phyloP scores from a whole-genome alignment of 2,113 vertebrate genomes.

The Vombatus ursinus region DNA sequence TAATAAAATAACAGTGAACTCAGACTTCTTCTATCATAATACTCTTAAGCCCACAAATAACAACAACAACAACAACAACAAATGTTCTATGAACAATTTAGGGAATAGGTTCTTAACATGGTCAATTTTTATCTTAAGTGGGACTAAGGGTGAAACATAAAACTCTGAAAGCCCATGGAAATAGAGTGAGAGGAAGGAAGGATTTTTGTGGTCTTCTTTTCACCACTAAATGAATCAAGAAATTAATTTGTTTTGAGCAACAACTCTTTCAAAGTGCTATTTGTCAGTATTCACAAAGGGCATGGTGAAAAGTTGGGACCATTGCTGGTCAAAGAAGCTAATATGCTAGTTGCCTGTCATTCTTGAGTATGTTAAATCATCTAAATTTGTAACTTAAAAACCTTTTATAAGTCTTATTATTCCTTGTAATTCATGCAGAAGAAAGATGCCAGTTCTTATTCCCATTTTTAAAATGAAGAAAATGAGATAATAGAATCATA shows the following conservation, averaged over 20 bases:
- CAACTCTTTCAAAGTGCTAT: neutral
- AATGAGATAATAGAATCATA: neutral
- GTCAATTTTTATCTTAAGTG: conserved; percentile 4
- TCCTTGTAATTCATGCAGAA: neutral
- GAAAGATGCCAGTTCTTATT: neutral
- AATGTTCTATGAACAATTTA: neutral
- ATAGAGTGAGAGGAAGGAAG: neutral
- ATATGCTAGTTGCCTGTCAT: neutral
- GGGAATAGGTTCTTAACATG: neutral
- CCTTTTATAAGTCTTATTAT: neutral
- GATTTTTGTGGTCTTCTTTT: neutral
- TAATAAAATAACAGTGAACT: neutral
- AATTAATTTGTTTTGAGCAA: neutral
- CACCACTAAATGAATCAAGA: neutral
- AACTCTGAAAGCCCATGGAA: neutral
- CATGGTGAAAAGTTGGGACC: neutral
- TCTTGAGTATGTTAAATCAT: neutral
- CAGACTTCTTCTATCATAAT: neutral
- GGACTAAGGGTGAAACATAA: neutral
- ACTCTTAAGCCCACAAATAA: neutral
- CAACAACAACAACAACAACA: neutral
- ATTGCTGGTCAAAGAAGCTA: neutral
- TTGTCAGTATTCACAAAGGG: neutral
- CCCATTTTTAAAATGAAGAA: neutral
- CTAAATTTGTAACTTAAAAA: neutral